phyloP scores from a whole-genome alignment of 2,113 vertebrate genomes.

The Pimephales promelas region DNA sequence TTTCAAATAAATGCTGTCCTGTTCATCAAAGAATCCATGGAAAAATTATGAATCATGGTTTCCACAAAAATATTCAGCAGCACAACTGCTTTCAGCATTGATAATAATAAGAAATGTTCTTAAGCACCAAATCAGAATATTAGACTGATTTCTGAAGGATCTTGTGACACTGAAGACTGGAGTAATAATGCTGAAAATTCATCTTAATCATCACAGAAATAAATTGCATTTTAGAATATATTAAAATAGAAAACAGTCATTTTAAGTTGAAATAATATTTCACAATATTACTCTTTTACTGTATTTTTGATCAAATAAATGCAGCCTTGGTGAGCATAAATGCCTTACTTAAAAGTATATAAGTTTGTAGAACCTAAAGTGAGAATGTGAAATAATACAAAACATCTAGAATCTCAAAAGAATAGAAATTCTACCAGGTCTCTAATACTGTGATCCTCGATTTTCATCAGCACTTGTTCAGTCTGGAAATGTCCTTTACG shows the following conservation, averaged over 20 bases:
- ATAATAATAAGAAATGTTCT: background rate
- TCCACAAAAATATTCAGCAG: too few species aligned
- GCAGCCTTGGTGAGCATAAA: background rate
- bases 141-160: background rate
- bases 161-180: background rate
- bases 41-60: too few species aligned
- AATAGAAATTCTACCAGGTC: constrained; percentile 83
- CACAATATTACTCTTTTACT: background rate
- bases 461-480: constrained; percentile 92
- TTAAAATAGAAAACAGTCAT: background rate
- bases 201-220: background rate
- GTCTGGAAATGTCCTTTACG: constrained; percentile 93
- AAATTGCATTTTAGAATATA: background rate
- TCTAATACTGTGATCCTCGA: constrained; percentile 89
- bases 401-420: background rate
- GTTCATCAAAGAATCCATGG: too few species aligned
- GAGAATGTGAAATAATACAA: background rate
- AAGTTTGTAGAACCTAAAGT: background rate
- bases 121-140: background rate
- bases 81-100: too few species aligned
- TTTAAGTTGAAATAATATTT: background rate
- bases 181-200: background rate
- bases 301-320: background rate
- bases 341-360: background rate
- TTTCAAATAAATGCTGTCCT: too few species aligned